Conservation (phyloP, 2,888 invertebrate genomes). For the Polymixis lichenea region DNA sequence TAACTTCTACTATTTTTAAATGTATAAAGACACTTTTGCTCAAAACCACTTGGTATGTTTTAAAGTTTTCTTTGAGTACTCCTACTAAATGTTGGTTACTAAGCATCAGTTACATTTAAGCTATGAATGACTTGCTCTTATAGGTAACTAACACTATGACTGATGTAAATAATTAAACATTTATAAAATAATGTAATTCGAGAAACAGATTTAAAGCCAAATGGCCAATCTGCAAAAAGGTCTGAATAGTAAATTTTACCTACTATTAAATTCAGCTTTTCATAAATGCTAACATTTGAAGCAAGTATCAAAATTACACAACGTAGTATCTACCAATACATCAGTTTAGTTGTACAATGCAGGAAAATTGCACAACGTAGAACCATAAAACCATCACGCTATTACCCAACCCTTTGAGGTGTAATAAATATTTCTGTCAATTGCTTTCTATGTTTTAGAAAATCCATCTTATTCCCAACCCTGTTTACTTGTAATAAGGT, state of each 20-base stretch:
- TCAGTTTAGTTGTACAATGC: conserved; percentile 77
- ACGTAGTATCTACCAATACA: conserved; percentile 51
- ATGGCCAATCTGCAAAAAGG: background rate
- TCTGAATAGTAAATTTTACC: background rate
- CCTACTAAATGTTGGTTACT: background rate
- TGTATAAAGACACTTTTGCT: background rate
- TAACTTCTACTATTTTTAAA: background rate
- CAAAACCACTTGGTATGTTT: background rate
- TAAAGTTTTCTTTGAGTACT: background rate
- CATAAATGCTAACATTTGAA: background rate
- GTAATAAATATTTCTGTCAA: conserved; percentile 85
- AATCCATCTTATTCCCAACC: conserved; percentile 62
- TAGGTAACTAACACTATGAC: background rate
- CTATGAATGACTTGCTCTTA: background rate
- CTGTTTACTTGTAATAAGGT: conserved; percentile 56
- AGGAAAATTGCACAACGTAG: conserved; percentile 87
- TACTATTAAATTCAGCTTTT: background rate
- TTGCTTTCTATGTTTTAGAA: conserved; percentile 59
- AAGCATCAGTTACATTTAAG: background rate
- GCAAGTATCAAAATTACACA: conserved; percentile 68
- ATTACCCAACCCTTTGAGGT: conserved; percentile 88
- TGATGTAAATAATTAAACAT: background rate
- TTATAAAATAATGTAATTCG: background rate
- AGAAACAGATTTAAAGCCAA: background rate
- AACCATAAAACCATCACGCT: conserved; percentile 87